These are phyloP conservation scores for Dinothrombium tinctorium DNA, from an alignment of 1,140 invertebrate species.

Conservation along the genomic window DNA sequence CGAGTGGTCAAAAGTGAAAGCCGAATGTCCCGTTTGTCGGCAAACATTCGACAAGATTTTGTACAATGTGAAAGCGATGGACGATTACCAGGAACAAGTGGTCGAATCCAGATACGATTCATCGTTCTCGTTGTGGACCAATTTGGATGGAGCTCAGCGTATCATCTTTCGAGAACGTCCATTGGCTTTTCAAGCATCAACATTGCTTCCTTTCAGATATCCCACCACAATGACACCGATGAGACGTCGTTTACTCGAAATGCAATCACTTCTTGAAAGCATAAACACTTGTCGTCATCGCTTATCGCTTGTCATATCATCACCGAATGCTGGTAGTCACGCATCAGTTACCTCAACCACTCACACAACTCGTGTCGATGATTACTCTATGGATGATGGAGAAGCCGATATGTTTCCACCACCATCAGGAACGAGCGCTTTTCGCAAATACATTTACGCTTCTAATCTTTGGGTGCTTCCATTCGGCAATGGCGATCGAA, in stretches of 20 bases:
- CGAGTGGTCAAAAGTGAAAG: constrained; percentile 83
- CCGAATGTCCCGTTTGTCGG: constrained; percentile 81
- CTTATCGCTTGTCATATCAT: not conserved
- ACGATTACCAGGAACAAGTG: constrained; percentile 68
- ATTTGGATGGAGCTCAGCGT: too few species aligned
- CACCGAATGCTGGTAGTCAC: not conserved
- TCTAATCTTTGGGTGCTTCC: constrained; percentile 43
- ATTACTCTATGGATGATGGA: not conserved
- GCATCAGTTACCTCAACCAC: not conserved
- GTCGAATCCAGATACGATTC: too few species aligned
- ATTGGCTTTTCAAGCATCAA: not conserved
- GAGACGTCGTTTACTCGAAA: constrained; percentile 25
- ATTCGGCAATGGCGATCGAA: constrained; percentile 32
- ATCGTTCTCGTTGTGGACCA: too few species aligned
- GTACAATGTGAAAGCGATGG: constrained; percentile 62
- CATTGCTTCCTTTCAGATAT: constrained; percentile 14
- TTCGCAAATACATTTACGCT: constrained; percentile 44
- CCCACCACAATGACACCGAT: constrained; percentile 29
- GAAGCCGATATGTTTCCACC: constrained; percentile 15
- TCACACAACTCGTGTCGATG: constrained; percentile 6
- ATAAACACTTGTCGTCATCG: not conserved
- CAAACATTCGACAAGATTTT: constrained; percentile 70
- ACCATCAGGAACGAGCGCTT: constrained; percentile 19
- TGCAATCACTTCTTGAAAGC: constrained; percentile 16
- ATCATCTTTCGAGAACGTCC: not conserved